Conservation (phyloP, 2,797 vertebrate species). For the Acestrorhynchus altus region DNA sequence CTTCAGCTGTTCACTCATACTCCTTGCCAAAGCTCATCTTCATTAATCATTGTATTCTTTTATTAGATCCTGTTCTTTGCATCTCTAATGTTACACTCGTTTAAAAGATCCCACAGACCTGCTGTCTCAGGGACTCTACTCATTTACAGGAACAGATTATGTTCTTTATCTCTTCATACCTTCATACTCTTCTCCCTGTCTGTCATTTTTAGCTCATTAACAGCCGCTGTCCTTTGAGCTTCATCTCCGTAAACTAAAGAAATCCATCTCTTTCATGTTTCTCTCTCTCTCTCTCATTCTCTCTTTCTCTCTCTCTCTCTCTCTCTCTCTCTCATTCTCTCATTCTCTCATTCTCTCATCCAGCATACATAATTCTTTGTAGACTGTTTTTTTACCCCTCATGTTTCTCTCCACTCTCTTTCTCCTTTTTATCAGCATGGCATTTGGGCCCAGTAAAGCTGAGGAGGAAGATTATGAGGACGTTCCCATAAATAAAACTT, state of each 20-base stretch:
- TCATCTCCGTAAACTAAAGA: not conserved
- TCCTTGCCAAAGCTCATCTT: slow-evolving; percentile 40
- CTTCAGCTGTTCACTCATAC: slow-evolving; percentile 45
- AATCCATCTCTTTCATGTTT: slow-evolving; percentile 1
- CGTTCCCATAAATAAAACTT: slow-evolving; percentile 91
- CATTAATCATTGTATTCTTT: slow-evolving; percentile 52
- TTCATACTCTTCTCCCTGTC: slow-evolving; percentile 12
- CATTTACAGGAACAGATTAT: slow-evolving; percentile 38
- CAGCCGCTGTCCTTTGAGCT: not conserved
- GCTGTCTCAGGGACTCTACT: not conserved
- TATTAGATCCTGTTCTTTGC: slow-evolving; percentile 49
- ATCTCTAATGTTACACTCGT: slow-evolving; percentile 8
- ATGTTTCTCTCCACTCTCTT: slow-evolving; percentile 13
- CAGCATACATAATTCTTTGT: not conserved
- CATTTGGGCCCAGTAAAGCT: slow-evolving; percentile 83
- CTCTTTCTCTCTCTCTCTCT: slow-evolving; percentile 1
- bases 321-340: not conserved
- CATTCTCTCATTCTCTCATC: not conserved
- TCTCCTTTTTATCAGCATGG: slow-evolving; percentile 62
- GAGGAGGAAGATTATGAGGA: slow-evolving; percentile 97
- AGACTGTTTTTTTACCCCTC: not conserved
- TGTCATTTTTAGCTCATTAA: slow-evolving; percentile 28
- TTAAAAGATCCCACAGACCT: slow-evolving; percentile 28
- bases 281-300: not conserved
- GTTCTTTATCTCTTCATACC: slow-evolving; percentile 30